Evolutionary conservation across 2,888 invertebrate species (phyloP).

Genomic region (Perizoma flavofasciatum): DNA sequence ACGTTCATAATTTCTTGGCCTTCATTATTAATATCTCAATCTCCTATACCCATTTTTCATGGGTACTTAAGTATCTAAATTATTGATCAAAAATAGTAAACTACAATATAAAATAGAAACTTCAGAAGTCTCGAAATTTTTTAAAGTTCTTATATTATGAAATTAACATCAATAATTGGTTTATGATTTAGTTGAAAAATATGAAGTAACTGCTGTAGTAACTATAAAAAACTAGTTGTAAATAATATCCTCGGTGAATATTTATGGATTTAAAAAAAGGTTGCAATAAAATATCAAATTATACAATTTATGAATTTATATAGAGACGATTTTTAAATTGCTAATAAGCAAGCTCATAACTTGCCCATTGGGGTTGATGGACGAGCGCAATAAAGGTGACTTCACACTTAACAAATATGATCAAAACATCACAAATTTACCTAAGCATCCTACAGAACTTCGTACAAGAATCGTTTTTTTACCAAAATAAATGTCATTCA

Average conservation of each 20-base stretch:
- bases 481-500: no score
- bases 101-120: no score
- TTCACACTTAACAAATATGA: no score
- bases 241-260: not conserved
- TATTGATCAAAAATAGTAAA: no score
- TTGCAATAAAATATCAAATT: slow-evolving; percentile 1
- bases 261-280: not conserved
- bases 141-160: not conserved
- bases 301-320: not conserved
- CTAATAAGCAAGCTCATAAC: not conserved
- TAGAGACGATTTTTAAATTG: not conserved
- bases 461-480: no score
- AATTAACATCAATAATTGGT: not conserved
- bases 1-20: no score
- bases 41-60: no score
- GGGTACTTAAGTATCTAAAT: no score
- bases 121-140: not conserved
- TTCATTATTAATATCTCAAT: no score
- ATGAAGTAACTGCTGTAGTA: not conserved
- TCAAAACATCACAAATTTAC: no score
- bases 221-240: slow-evolving; percentile 7
- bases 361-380: not conserved
- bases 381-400: not conserved
- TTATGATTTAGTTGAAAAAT: slow-evolving; percentile 1
- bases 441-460: no score